Evolutionary conservation across 2,113 vertebrate species (phyloP), one percentile per base, ranked within the genome.

Genomic region (Stomatorhinus ivindoensis): DNA sequence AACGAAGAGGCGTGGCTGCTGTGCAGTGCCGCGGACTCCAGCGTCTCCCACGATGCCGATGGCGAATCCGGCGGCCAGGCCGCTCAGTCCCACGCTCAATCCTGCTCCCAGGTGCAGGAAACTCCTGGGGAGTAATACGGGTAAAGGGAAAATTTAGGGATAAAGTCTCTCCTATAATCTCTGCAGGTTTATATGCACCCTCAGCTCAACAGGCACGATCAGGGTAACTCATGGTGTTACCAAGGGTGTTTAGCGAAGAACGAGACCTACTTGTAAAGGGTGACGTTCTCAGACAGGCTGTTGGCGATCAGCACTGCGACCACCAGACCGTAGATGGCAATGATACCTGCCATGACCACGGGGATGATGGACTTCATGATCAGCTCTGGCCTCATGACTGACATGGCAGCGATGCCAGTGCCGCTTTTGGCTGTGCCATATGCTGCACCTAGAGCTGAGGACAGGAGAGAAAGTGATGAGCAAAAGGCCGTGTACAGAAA

Each of bases 311-410:
- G 98, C 90, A 99, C 98, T 1, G 98, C 98, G 95, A 99, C 98
- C 93, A 99, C 98, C 46, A 99, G 96, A 91, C 98, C 98, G 2
- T 99, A 99, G 95, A 99, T 99, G 90, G 98, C 98, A 86, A 99
- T 99, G 95, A 99, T 99, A 90, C 98, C 98, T 0, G 98, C 98
- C 98, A 99, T 99, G 95, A 99, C 98, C 90, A 99, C 98, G 0
- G 98, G 98, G 93, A 99, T 99, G 96, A 99, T 99, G 89, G 98
- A 99, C 95, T 98, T 99, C 98, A 99, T 99, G 95, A 99, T 99
- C 94, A 99, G 95, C 95, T 99, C 98, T 83, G 98, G 98, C 94
- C 98, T 95, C 98, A 99, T 99, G 94, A 99, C 98, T 0, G 98
- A 99, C 98, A 99, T 99, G 93, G 98, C 98, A 6, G 98, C 98